Percentiles rank a stretch among this genome's conserved stretches.
phyloP scores from a whole-genome alignment of 2,113 vertebrate species.

The Cinclus mexicanus region DNA sequence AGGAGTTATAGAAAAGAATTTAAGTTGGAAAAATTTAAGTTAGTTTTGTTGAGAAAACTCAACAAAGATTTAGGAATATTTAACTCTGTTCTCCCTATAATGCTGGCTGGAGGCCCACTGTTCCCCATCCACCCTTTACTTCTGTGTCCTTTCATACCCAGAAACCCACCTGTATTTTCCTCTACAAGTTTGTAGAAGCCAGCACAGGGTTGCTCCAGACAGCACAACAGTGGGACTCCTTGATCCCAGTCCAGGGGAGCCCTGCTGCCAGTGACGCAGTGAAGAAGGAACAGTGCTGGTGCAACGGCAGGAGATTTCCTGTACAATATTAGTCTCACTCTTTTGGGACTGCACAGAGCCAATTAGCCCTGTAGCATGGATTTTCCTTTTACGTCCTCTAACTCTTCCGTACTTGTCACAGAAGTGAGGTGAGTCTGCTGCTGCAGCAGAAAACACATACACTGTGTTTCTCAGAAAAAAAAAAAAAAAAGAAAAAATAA shows the following conservation, averaged over 20 bases:
- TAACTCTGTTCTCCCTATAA: background rate
- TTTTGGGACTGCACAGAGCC: background rate
- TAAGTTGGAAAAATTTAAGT: background rate
- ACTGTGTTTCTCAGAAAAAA: background rate
- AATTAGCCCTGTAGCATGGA: background rate
- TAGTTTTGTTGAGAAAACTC: background rate
- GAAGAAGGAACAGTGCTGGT: background rate
- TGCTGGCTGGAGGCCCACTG: background rate
- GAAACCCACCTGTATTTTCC: background rate
- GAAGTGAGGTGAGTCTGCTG: background rate
- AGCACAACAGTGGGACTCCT: background rate
- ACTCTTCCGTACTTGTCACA: background rate
- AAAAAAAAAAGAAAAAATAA: background rate
- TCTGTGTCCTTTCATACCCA: background rate
- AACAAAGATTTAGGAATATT: background rate
- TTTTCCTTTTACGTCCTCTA: background rate
- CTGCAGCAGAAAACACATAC: background rate
- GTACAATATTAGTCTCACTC: background rate
- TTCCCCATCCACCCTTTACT: background rate
- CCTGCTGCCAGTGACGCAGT: background rate
- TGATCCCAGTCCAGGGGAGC: background rate
- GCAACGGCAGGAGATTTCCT: rapidly evolving
- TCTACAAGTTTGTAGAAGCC: background rate
- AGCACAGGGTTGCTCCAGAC: background rate
- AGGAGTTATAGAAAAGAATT: background rate